These are phyloP conservation scores for Lasioglossum pauxillum DNA, from an alignment of 2,888 invertebrate species.

Conservation along the genomic window DNA sequence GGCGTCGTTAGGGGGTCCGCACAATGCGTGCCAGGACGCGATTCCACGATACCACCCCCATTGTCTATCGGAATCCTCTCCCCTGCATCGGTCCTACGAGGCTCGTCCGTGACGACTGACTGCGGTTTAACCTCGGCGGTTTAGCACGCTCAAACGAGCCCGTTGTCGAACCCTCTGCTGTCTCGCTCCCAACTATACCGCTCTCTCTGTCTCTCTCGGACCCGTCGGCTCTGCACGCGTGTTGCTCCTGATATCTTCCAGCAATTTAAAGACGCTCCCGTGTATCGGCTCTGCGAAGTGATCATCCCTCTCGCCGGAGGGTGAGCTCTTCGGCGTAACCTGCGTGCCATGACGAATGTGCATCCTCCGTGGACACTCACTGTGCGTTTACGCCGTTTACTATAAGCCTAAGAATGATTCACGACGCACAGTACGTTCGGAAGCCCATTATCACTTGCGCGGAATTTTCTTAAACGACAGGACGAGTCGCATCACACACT, in stretches of 20 bases:
- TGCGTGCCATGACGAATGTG: not conserved
- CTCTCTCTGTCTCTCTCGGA: not conserved
- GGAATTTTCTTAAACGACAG: too few relatives aligned
- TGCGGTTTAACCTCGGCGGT: slow-evolving; percentile 81
- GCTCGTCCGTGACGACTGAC: slow-evolving; percentile 78
- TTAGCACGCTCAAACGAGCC: slow-evolving; percentile 81
- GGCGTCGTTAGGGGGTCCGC: slow-evolving; percentile 78
- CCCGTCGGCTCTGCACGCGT: slow-evolving; percentile 23
- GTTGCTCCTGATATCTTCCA: slow-evolving; percentile 38
- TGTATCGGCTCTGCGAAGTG: slow-evolving; percentile 16
- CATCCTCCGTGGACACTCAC: not conserved
- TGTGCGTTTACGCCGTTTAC: not conserved
- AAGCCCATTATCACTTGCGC: too few relatives aligned
- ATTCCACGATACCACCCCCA: slow-evolving; percentile 81
- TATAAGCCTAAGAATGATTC: not conserved
- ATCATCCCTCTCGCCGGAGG: slow-evolving; percentile 12
- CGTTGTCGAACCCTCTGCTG: slow-evolving; percentile 75
- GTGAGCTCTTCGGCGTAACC: slow-evolving; percentile 11
- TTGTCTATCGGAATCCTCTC: slow-evolving; percentile 77
- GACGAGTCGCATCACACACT: too few relatives aligned
- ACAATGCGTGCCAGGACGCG: slow-evolving; percentile 82
- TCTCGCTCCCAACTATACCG: slow-evolving; percentile 1
- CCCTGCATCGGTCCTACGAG: slow-evolving; percentile 58
- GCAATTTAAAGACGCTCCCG: slow-evolving; percentile 46
- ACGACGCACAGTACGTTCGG: not conserved